These are phyloP conservation scores for Mixornis gularis DNA, from an alignment of 2,113 vertebrate genomes.

Conservation along the genomic window DNA sequence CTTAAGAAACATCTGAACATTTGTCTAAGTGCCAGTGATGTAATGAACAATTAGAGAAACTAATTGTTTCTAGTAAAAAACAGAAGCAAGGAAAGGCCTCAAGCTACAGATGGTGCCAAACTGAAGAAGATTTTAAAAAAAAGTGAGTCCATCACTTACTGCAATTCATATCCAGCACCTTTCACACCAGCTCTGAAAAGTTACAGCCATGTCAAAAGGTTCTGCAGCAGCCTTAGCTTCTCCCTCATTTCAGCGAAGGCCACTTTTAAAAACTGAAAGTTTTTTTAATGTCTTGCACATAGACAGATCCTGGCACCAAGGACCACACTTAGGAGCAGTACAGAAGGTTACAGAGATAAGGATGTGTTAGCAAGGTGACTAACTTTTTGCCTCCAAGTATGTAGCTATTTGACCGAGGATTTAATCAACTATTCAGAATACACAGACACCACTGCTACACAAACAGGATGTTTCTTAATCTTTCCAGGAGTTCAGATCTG, in stretches of 20 bases:
- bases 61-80: neutral
- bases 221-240: neutral
- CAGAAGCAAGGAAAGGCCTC: neutral
- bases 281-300: neutral
- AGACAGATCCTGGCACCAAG: neutral
- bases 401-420: neutral
- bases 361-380: neutral
- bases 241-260: neutral
- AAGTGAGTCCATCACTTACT: neutral
- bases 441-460: rapidly evolving
- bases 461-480: neutral
- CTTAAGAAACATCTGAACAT: neutral
- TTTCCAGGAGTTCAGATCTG: neutral
- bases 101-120: neutral
- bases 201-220: neutral
- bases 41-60: neutral
- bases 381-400: neutral
- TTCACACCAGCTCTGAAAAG: neutral
- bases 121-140: neutral
- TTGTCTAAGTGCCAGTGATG: neutral
- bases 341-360: neutral
- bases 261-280: neutral
- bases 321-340: neutral
- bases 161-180: neutral
- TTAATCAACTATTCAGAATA: neutral